Evolutionary conservation across 2,797 vertebrate genomes (phyloP).

Genomic region (Protonibea diacanthus): DNA sequence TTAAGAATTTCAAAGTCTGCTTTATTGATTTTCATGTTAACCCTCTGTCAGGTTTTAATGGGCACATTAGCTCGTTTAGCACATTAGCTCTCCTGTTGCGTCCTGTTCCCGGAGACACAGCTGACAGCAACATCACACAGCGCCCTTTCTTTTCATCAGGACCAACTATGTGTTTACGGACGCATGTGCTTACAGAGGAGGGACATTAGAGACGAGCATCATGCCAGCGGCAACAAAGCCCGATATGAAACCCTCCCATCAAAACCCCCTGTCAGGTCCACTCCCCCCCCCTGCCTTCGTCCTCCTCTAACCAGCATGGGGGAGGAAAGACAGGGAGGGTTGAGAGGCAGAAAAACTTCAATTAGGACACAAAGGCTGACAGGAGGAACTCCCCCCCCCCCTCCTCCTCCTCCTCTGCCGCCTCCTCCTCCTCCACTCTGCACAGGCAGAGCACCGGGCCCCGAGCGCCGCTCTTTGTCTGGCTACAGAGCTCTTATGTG

Average conservation of each 20-base stretch:
- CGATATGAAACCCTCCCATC: conserved; percentile 58
- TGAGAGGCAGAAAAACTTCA: conserved; percentile 82
- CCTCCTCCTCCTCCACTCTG: conserved; percentile 31
- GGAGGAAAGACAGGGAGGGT: conserved; percentile 55
- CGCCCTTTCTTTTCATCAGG: conserved; percentile 22
- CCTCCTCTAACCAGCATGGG: conserved; percentile 60
- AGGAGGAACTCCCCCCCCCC: conserved; percentile 54
- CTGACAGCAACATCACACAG: conserved; percentile 25
- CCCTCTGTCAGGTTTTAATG: conserved; percentile 37
- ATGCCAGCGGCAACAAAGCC: conserved; percentile 73
- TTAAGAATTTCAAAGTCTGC: conserved; percentile 1
- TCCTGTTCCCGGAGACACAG: conserved; percentile 17
- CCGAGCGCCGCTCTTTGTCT: conserved; percentile 76
- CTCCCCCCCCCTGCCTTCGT: conserved; percentile 32
- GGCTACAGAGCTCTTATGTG: conserved; percentile 58
- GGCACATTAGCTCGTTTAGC: conserved; percentile 35
- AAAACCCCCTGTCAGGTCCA: conserved; percentile 46
- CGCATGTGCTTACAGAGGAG: conserved; percentile 31
- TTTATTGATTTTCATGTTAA: conserved; percentile 49
- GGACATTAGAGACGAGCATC: conserved; percentile 56
- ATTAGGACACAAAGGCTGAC: conserved; percentile 87
- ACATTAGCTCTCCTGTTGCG: conserved; percentile 48
- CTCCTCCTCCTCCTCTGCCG: conserved; percentile 14
- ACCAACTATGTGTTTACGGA: conserved; percentile 42
- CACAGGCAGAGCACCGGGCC: conserved; percentile 56